Percentiles rank a stretch among this genome's conserved stretches.
These are phyloP conservation scores for Epistrophe grossulariae DNA, from an alignment of 2,888 invertebrate species.

Conservation along the genomic window DNA sequence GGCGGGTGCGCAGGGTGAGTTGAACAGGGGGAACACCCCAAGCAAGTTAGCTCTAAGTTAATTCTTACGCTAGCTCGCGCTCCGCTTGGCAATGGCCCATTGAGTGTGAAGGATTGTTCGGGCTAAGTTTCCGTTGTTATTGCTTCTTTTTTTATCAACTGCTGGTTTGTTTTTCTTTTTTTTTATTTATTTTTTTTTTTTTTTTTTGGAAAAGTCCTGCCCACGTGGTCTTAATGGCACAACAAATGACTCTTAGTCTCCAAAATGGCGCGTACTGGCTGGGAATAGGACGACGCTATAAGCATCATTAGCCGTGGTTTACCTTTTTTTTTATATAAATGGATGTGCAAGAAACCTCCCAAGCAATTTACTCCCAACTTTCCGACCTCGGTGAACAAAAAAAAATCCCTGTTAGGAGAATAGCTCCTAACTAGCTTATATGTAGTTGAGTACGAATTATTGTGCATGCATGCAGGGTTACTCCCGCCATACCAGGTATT, in stretches of 20 bases:
- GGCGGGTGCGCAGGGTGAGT: not conserved
- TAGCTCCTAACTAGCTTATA: conserved; percentile 13
- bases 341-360: conserved; percentile 16
- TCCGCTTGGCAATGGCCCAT: conserved; percentile 42
- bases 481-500: not conserved
- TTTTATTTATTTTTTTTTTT: not conserved
- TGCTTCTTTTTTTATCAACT: conserved; percentile 4
- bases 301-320: conserved; percentile 71
- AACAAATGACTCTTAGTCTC: conserved; percentile 72
- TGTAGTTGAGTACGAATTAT: conserved; percentile 22
- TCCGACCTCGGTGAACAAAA: not conserved
- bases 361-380: not conserved
- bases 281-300: conserved; percentile 31
- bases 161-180: not conserved
- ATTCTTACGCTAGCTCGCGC: conserved; percentile 28
- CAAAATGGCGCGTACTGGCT: conserved; percentile 56
- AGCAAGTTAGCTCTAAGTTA: conserved; percentile 18
- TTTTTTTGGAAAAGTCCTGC: conserved; percentile 30
- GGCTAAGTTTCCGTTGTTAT: conserved; percentile 30
- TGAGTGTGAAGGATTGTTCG: conserved; percentile 52
- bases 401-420: conserved; percentile 6
- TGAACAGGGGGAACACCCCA: not conserved
- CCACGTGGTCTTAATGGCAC: conserved; percentile 72
- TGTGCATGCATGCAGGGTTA: conserved; percentile 49
- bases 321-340: conserved; percentile 21